Evolutionary conservation across 1,140 invertebrate genomes (phyloP).

Genomic region (Bombus turneri): DNA sequence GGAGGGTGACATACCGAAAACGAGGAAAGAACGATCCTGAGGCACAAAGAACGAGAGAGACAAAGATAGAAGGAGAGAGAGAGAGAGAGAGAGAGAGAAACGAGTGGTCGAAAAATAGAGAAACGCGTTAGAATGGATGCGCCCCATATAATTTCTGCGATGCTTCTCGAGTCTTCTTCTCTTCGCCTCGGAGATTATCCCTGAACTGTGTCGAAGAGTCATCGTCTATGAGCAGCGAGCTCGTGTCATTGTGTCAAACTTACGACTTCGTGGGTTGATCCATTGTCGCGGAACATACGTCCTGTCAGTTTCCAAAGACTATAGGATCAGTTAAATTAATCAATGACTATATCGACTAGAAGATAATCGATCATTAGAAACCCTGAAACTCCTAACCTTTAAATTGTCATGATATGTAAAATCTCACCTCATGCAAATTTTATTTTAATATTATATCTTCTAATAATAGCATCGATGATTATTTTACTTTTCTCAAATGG

Average conservation of each 20-base stretch:
- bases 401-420: no score
- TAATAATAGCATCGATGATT: background rate
- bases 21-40: background rate
- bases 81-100: conserved; percentile 18
- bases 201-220: conserved; percentile 71
- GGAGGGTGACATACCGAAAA: conserved; percentile 17
- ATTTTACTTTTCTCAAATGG: background rate
- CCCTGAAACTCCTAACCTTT: no score
- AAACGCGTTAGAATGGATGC: conserved; percentile 69
- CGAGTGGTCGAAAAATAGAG: conserved; percentile 49
- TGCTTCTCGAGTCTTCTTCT: conserved; percentile 73
- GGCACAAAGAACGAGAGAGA: background rate
- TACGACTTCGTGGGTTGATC: background rate
- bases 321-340: background rate
- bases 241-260: conserved; percentile 68
- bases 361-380: background rate
- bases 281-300: conserved; percentile 29
- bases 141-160: conserved; percentile 81
- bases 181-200: conserved; percentile 76
- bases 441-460: no score
- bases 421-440: background rate
- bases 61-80: background rate
- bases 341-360: background rate
- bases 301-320: background rate
- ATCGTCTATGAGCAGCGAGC: conserved; percentile 58